Evolutionary conservation across 2,113 vertebrate genomes (phyloP).

Genomic region (Platichthys flesus): DNA sequence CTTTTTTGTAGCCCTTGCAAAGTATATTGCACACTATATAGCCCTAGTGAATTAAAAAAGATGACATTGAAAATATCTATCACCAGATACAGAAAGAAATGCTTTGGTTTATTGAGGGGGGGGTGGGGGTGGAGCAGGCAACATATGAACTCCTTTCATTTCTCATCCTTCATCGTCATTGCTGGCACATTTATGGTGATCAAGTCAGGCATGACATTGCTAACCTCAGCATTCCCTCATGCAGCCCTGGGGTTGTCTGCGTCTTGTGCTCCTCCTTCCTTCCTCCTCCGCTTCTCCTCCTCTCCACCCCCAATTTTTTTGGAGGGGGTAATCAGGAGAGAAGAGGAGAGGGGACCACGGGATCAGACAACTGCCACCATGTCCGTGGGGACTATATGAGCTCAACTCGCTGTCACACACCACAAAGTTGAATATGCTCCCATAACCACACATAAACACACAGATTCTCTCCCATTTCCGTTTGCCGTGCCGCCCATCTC

Average conservation of each 20-base stretch:
- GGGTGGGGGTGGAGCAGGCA: background rate
- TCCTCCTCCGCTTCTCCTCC: constrained; percentile 27
- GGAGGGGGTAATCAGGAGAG: background rate
- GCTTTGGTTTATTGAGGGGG: background rate
- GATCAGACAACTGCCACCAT: constrained; percentile 5
- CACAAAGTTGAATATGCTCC: constrained; percentile 4
- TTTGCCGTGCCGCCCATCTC: too few species aligned
- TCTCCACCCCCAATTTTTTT: constrained; percentile 2
- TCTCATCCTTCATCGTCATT: constrained; percentile 9
- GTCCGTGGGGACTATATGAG: background rate
- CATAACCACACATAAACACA: background rate
- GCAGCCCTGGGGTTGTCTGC: constrained; percentile 32
- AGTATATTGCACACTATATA: too few species aligned
- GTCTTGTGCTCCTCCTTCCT: constrained; percentile 18
- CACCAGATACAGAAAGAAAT: too few species aligned
- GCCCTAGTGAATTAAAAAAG: too few species aligned
- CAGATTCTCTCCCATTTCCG: too few species aligned
- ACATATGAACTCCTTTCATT: background rate
- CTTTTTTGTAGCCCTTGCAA: too few species aligned
- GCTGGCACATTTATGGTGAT: constrained; percentile 43
- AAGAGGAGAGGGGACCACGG: background rate
- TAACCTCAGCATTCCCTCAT: constrained; percentile 53
- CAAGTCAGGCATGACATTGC: constrained; percentile 41
- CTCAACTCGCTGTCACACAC: background rate
- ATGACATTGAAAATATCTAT: too few species aligned